Evolutionary conservation across 2,888 invertebrate genomes (phyloP), one percentile per base, ranked within the genome.

Genomic region (Brachylomia viminalis): DNA sequence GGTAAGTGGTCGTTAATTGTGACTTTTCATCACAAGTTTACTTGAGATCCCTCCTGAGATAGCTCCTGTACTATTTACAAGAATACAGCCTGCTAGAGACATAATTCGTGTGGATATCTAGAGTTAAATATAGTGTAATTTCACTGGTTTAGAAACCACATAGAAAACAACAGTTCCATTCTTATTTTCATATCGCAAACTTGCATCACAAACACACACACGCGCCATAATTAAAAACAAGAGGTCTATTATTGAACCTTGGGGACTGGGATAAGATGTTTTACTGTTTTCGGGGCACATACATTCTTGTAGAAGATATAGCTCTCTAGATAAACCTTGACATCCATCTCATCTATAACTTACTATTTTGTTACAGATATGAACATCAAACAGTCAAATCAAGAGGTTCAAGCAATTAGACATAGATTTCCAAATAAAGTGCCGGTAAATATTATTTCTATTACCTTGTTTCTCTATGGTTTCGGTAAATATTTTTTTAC

Each of bases 381-480:
- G 89, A 89, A 87, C 62, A 88, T 82, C 79, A 92, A 91, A 79
- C 90, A 91, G 54, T 87, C 92, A 47, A 91, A 89, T 72, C 92
- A 98, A 92, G 98, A 98, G 94, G 98, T 98, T 20, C 97, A 97
- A 91, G 98, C 97, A 10, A 98, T 98, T 75, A 96, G 98, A 90
- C 97, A 97, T 87, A 97, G 98, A 92, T 98, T 98, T 92, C 98
- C 98, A 27, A 97, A 97, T 79, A 98, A 98, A 97, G 97, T 98
- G 82, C 98, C 98, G 86, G 98, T 98, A 96, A 97, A 97, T 97
- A 79, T 68, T 8, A 42, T 33, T 52, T 59, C 17, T 42, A 52
- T 20, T 17, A 47, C 13, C 3, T n/a, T 6, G 1, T 70, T 69
- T 73, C 33, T 52, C 5, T n/a, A 27, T 20, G 0, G 11, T 33